Conservation (phyloP, 1,140 invertebrate species). For the Apis laboriosa region DNA sequence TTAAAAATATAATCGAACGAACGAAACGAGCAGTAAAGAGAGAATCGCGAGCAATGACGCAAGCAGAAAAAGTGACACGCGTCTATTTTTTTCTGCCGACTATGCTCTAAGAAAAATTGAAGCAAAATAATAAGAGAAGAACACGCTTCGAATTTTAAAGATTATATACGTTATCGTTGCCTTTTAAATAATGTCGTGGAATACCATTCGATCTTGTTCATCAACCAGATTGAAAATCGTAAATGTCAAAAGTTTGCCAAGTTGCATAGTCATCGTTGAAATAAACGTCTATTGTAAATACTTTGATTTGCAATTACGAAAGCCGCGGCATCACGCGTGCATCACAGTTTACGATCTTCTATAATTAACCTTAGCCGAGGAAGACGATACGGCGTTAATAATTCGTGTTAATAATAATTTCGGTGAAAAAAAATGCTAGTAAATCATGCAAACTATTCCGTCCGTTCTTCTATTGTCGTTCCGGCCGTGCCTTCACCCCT, state of each 20-base stretch:
- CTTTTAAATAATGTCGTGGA: neutral
- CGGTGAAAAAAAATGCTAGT: neutral
- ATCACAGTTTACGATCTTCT: conserved; percentile 9
- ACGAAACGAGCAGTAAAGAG: neutral
- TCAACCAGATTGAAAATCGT: conserved; percentile 8
- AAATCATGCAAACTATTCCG: conserved; percentile 4
- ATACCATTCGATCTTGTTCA: neutral
- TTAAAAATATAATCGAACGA: neutral
- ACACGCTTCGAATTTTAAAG: neutral
- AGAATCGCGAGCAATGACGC: conserved; percentile 3
- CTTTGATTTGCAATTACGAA: conserved; percentile 5
- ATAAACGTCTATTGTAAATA: conserved; percentile 34
- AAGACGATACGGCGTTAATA: neutral
- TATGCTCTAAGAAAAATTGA: conserved; percentile 11
- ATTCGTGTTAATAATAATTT: neutral
- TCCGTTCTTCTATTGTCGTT: neutral
- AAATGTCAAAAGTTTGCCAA: conserved; percentile 39
- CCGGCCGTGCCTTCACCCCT: neutral
- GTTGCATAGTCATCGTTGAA: neutral
- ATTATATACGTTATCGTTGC: neutral
- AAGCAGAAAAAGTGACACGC: conserved; percentile 35
- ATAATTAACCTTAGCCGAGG: conserved; percentile 9
- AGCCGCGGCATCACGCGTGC: neutral
- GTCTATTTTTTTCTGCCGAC: conserved; percentile 40
- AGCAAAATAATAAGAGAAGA: neutral